Evolutionary conservation across 2,888 invertebrate species (phyloP).

Genomic region (Agrotis puta): DNA sequence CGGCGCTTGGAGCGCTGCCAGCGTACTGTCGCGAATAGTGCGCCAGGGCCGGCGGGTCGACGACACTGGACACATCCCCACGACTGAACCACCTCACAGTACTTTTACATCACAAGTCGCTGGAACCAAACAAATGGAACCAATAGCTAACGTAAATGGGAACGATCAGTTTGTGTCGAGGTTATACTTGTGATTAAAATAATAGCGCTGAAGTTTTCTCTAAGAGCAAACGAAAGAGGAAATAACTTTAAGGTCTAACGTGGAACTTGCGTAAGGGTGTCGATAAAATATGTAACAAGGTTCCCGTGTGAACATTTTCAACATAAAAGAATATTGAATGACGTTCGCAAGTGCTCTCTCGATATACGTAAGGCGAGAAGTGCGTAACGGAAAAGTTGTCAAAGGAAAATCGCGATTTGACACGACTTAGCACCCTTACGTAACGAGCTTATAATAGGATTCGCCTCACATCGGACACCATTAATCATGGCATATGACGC

Average conservation of each 20-base stretch:
- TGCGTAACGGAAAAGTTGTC: constrained; percentile 60
- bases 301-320: constrained; percentile 27
- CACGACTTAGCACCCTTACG: constrained; percentile 61
- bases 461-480: constrained; percentile 59
- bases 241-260: constrained; percentile 32
- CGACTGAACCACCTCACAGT: constrained; percentile 37
- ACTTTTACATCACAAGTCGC: constrained; percentile 25
- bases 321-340: constrained; percentile 48
- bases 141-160: constrained; percentile 40
- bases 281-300: constrained; percentile 44
- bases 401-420: constrained; percentile 67
- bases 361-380: constrained; percentile 34
- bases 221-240: constrained; percentile 21
- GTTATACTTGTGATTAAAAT: constrained; percentile 37
- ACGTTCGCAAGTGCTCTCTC: constrained; percentile 27
- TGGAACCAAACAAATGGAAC: constrained; percentile 37
- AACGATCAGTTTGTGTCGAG: constrained; percentile 30
- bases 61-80: constrained; percentile 61
- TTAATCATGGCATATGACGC: constrained; percentile 67
- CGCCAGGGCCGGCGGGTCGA: constrained; percentile 77
- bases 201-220: constrained; percentile 11
- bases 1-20: constrained; percentile 85
- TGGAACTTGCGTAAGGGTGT: constrained; percentile 18
- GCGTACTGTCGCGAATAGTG: constrained; percentile 77
- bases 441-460: constrained; percentile 67